Evolutionary conservation across 1,140 invertebrate genomes (phyloP), one percentile per base, ranked within the genome.

Genomic region (Eurosta solidaginis): DNA sequence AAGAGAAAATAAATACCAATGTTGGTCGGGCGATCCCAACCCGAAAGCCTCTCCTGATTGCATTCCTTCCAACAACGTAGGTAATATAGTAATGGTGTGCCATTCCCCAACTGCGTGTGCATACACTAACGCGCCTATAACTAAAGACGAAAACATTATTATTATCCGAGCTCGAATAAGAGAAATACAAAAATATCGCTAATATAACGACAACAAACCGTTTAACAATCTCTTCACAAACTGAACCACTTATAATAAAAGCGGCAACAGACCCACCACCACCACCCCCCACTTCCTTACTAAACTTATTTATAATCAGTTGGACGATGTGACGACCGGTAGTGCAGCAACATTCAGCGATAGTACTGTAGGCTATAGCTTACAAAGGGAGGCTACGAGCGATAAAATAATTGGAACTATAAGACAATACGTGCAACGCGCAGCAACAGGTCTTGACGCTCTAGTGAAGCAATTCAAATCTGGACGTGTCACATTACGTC

Each of bases 371-470:
- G 77, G 54, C 20, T 84, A 84, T 79, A 80, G 74, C 77, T 81
- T 83, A 79, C 84, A 82, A 74, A 77, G 78, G 78, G 79, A 52
- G 45, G 78, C 54, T 63, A 27, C 29, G n/a, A 40, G 20, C 45
- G 73, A 83, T 80, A 85, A 85, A 81, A 83, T 86, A 80, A 86
- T 86, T 77, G 85, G 83, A 73, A 86, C 82, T 78, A 83, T 85
- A 76, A 86, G 82, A 76, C 85, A 86, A 82, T 85, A 86, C 82
- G 85, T 86, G 81, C 82, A 86, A 25, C 80, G 85, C 77, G 85
- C 85, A 77, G 83, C 85, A 82, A 86, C 85, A 86, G 85, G 85
- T 86, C 83, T 88, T 86, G 86, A 88, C 85, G 86, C 86, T 87
- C 78, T 88, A 83, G 83, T 88, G 49, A 81, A 83, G 12, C 84